Conservation (phyloP, 2,888 invertebrate species). For the Galerucella pusilla region DNA sequence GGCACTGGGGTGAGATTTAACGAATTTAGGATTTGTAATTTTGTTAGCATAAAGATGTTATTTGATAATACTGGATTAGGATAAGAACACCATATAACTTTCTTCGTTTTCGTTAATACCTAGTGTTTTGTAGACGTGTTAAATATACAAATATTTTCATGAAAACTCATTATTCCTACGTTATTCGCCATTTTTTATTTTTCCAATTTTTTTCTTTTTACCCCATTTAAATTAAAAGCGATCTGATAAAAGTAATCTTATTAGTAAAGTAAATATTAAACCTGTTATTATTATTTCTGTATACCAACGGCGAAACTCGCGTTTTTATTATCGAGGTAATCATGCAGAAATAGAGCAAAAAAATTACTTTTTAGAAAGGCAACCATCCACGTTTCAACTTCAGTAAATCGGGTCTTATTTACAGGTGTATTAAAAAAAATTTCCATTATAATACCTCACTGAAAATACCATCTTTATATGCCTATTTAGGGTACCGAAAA, state of each 20-base stretch:
- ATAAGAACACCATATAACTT: neutral
- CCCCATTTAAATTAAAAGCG: neutral
- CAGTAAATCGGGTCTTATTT: neutral
- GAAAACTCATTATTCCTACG: too few relatives aligned
- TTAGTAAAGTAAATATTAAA: constrained; percentile 1
- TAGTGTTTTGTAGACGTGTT: too few relatives aligned
- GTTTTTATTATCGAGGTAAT: neutral
- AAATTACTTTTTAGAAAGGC: neutral
- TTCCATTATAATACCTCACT: too few relatives aligned
- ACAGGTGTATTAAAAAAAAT: too few relatives aligned
- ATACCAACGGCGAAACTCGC: neutral
- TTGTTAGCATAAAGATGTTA: neutral
- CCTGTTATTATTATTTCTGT: neutral
- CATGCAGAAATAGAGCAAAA: neutral
- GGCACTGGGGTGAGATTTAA: neutral
- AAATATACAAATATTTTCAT: too few relatives aligned
- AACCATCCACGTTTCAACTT: neutral
- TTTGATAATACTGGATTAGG: neutral
- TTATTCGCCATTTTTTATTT: neutral
- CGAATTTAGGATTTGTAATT: constrained; percentile 8
- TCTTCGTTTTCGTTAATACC: too few relatives aligned
- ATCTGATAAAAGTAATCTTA: neutral
- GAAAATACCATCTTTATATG: too few relatives aligned
- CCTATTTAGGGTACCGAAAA: too few relatives aligned
- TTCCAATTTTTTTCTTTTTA: neutral